Percentiles rank a stretch among this genome's conserved stretches.
phyloP scores from a whole-genome alignment of 2,888 invertebrate species.

The Epinotia ramella region DNA sequence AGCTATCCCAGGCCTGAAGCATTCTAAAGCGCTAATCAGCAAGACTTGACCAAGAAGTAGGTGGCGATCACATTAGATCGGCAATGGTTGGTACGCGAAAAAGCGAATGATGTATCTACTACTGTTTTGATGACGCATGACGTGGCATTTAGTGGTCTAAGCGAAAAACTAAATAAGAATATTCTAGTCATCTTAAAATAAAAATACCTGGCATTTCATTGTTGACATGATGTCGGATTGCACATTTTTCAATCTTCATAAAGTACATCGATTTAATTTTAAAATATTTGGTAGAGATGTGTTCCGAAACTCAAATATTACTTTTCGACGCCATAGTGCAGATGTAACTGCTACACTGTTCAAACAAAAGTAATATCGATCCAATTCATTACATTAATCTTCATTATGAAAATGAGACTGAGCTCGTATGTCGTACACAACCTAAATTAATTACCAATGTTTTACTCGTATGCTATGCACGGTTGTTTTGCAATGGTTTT shows the following conservation, averaged over 20 bases:
- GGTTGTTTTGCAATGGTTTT: neutral
- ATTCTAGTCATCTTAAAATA: neutral
- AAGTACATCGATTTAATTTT: neutral
- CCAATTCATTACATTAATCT: constrained; percentile 1
- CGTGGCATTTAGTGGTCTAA: neutral
- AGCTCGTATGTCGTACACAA: neutral
- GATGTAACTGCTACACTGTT: neutral
- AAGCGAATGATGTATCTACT: no score
- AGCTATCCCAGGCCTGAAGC: no score
- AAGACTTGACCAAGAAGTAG: no score
- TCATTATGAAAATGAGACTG: constrained; percentile 8
- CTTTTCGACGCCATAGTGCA: neutral
- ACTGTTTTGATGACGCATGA: neutral
- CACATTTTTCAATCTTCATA: neutral
- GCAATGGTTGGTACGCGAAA: no score
- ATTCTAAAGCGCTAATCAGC: no score
- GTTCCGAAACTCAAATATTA: neutral
- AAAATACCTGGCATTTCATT: neutral
- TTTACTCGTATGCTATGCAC: constrained; percentile 1
- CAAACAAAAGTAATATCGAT: constrained; percentile 5
- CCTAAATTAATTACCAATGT: neutral
- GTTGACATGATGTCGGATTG: neutral
- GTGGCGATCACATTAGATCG: no score
- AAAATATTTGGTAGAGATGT: neutral
- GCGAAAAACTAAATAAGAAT: neutral